Conservation (phyloP, 2,113 vertebrate species). For the Ahaetulla prasina region DNA sequence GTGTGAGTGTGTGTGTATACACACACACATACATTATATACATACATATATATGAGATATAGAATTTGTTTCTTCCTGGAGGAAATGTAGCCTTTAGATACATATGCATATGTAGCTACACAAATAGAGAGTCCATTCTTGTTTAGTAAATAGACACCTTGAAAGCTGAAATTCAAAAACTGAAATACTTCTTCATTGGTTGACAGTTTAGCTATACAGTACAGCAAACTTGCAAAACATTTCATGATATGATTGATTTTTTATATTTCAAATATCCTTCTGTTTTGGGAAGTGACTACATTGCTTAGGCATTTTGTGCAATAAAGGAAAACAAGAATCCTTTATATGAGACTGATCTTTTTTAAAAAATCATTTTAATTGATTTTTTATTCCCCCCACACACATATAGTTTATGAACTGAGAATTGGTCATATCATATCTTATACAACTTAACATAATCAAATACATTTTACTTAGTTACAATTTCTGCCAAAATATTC, state of each 20-base stretch:
- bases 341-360: conserved; percentile 48
- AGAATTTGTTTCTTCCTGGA: background rate
- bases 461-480: too few species aligned
- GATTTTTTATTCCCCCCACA: too few species aligned
- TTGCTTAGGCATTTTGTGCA: conserved; percentile 50
- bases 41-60: too few species aligned
- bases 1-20: too few species aligned
- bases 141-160: background rate
- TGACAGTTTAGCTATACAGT: background rate
- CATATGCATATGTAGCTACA: too few species aligned
- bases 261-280: conserved; percentile 16
- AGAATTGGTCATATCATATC: too few species aligned
- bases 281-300: conserved; percentile 30
- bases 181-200: background rate
- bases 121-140: background rate
- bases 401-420: too few species aligned
- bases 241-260: conserved; percentile 28
- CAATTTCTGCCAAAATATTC: too few species aligned
- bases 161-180: background rate
- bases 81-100: background rate
- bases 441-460: too few species aligned
- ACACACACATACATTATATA: too few species aligned
- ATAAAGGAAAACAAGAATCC: conserved; percentile 43
- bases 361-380: too few species aligned
- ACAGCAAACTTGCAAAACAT: background rate